phyloP scores from a whole-genome alignment of 2,888 invertebrate species.

The Xanthorhoe spadicearia region DNA sequence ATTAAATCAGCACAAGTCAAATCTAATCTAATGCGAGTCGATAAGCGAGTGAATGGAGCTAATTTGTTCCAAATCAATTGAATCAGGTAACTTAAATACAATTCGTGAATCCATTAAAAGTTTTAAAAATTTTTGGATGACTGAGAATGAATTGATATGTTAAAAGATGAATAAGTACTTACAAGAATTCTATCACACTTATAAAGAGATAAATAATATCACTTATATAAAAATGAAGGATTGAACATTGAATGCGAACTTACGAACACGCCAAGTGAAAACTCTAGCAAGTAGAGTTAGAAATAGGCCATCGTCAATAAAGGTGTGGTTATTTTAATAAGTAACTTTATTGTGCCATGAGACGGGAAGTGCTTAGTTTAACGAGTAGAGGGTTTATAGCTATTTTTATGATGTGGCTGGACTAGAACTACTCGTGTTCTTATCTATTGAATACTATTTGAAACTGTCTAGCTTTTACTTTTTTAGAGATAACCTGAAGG shows the following conservation, averaged over 20 bases:
- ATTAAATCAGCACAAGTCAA: slow-evolving; percentile 11
- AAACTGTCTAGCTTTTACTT: slow-evolving; percentile 17
- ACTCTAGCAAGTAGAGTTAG: too few relatives aligned
- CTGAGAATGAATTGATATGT: slow-evolving; percentile 9
- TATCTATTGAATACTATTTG: slow-evolving; percentile 44
- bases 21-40: slow-evolving; percentile 7
- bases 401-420: slow-evolving; percentile 62
- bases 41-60: slow-evolving; percentile 16
- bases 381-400: slow-evolving; percentile 66
- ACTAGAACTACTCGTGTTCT: slow-evolving; percentile 50
- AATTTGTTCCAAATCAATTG: slow-evolving; percentile 24
- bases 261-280: too few relatives aligned
- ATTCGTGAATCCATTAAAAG: slow-evolving; percentile 21
- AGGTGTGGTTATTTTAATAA: slow-evolving; percentile 74
- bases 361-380: slow-evolving; percentile 64
- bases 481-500: not conserved
- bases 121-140: slow-evolving; percentile 12
- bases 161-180: not conserved
- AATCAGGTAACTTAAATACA: slow-evolving; percentile 23
- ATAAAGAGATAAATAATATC: too few relatives aligned
- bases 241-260: too few relatives aligned
- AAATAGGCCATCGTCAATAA: slow-evolving; percentile 19
- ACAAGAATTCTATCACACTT: too few relatives aligned
- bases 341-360: slow-evolving; percentile 68
- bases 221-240: too few relatives aligned